These are phyloP conservation scores for Odontothrips loti DNA, from an alignment of 2,888 invertebrate genomes.

Conservation along the genomic window DNA sequence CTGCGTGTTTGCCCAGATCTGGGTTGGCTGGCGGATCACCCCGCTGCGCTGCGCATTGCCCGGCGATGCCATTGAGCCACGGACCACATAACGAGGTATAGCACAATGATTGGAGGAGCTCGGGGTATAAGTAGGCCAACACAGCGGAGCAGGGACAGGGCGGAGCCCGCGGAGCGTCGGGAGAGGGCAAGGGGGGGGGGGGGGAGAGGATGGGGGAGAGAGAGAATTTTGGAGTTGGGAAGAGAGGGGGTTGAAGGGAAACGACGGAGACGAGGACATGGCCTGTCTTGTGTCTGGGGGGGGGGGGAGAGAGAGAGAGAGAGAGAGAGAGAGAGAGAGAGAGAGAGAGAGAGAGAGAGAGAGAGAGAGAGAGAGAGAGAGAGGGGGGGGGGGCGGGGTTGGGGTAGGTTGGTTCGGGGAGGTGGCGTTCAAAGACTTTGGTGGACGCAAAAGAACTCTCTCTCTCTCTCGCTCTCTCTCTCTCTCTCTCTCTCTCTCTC, in stretches of 20 bases:
- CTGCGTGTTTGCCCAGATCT: too few relatives aligned
- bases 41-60: too few relatives aligned
- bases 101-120: too few relatives aligned
- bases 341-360: not conserved
- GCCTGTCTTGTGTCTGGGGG: not conserved
- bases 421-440: too few relatives aligned
- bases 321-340: not conserved
- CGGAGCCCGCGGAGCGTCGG: not conserved
- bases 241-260: not conserved
- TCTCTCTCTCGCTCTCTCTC: too few relatives aligned
- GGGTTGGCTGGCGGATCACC: too few relatives aligned
- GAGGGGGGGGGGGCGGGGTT: not conserved
- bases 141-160: not conserved
- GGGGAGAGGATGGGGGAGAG: not conserved
- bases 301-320: not conserved
- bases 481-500: too few relatives aligned
- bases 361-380: not conserved
- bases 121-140: too few relatives aligned
- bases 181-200: not conserved
- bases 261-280: not conserved
- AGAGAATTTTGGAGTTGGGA: not conserved
- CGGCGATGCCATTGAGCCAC: too few relatives aligned
- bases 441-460: too few relatives aligned
- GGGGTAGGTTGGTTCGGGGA: too few relatives aligned
- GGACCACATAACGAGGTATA: too few relatives aligned